Evolutionary conservation across 2,113 vertebrate genomes (phyloP), one percentile per base, ranked within the genome.

Genomic region (Melanerpes formicivorus): DNA sequence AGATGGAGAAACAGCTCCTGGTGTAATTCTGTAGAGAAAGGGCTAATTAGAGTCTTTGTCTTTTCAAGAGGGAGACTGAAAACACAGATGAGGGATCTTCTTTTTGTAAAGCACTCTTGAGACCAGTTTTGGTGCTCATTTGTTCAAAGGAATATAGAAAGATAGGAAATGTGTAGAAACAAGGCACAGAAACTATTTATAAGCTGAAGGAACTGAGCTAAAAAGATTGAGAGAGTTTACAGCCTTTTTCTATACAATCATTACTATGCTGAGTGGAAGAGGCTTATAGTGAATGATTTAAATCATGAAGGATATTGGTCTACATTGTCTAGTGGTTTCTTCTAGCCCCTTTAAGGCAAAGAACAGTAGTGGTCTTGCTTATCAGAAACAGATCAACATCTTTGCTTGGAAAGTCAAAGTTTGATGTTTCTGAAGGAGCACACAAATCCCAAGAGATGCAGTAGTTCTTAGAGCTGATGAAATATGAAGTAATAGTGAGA

Each of bases 161-260:
- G 87, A n/a, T 16, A 79, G 19, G 59, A 73, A 14, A 66, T 0
- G 0, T 59, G 30, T 52, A 73, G 71, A 63, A 89, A 83, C 87
- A 34, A 94, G 63, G 62, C 25, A 58, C 1, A 25, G 32, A 11
- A 92, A 59, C 88, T 90, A 84, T 79, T 94, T 18, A 55, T 69
- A 77, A 91, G 16, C 18, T 82, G 66, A 69, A 88, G 40, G 15
- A 94, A 94, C 93, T 54, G 72, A 75, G 46, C 18, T 93, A 46
- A 81, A 88, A 90, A 71, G 46, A 69, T 27, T 55, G 34, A 6
- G n/a, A 40, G 50, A 69, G 56, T 71, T 95, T 63, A 62, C 29
- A 73, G 29, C 11, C 12, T 93, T 76, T 54, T 54, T 72, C 58
- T 69, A 52, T 79, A 27, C 14, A 42, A 19, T 73, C 75, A 18